Base-by-base conservation (phyloP, 92 coral and sea anemone species). In the Porites rus region DNA sequence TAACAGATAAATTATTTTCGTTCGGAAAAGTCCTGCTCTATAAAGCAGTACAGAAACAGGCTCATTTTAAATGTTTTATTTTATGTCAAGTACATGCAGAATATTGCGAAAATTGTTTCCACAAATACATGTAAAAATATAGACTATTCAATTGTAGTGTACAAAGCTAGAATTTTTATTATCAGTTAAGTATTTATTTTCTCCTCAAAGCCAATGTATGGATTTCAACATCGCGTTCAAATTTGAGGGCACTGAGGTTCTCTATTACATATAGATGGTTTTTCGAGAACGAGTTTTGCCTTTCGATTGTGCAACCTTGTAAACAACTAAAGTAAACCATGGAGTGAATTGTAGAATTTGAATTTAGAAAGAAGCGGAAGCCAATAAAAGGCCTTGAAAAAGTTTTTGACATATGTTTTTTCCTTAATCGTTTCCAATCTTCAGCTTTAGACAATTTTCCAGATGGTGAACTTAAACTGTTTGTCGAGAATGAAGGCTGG, bases 21-120 rank as follows among this genome's bases (percentile, higher is more conserved):
- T 59, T 76, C 25, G 62, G 22, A 63, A 64, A 78, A 16, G 72
- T 21, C 1, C 18, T 20, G 43, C 43, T 71, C 11, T 12, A 53
- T 51, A 1, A 58, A 17, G 46, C 38, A 11, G 16, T 52, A 56
- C 59, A 68, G 3, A 5, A 68, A 68, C 56, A 66, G 43, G 16
- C 75, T 68, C 59, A n/a, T 68, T 54, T 46, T 69, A 51, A 28
- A 69, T 80, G 75, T 52, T 51, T 19, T 10, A 16, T 25, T 65
- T 51, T 14, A 6, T 24, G 13, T 20, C 74, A 67, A 24, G 50
- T 62, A 46, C 51, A 79, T 69, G 67, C 76, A 80, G 17, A 80
- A 68, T 68, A 80, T 53, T 54, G 75, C 85, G 76, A 80, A 80
- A 69, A 80, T 68, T 24, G 65, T 69, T 31, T 80, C 56, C 38